phyloP scores from a whole-genome alignment of 2,888 invertebrate genomes.

The Epirrhoe tristata region DNA sequence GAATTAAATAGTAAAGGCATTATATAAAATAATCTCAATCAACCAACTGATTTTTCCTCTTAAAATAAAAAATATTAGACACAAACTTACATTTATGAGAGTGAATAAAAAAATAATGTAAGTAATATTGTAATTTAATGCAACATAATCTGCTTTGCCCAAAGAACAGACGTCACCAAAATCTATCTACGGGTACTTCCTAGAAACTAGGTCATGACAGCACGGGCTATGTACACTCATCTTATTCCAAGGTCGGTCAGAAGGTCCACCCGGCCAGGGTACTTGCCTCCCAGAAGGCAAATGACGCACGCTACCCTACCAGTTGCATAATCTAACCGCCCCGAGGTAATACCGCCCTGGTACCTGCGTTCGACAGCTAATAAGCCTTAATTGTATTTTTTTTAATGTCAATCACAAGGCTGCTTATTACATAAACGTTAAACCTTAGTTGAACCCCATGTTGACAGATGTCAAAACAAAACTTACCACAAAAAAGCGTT shows the following conservation, averaged over 20 bases:
- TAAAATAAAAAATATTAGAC: background rate
- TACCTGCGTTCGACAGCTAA: constrained; percentile 62
- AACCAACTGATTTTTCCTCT: background rate
- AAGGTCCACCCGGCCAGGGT: constrained; percentile 40
- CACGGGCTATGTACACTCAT: constrained; percentile 15
- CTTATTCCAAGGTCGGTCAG: constrained; percentile 34
- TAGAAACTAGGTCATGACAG: constrained; percentile 37
- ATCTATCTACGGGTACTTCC: constrained; percentile 13
- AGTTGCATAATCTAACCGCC: constrained; percentile 45
- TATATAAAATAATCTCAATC: background rate
- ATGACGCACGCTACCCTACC: constrained; percentile 55
- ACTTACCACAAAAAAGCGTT: no score
- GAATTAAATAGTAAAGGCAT: background rate
- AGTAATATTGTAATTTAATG: no score
- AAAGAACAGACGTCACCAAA: constrained; percentile 3
- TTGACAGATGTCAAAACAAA: no score
- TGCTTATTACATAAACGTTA: no score
- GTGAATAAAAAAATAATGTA: background rate
- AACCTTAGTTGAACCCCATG: no score
- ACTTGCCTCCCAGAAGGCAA: constrained; percentile 37
- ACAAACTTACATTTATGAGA: background rate
- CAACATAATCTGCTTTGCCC: background rate
- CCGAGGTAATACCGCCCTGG: constrained; percentile 55
- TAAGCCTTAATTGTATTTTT: constrained; percentile 48
- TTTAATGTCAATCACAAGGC: constrained; percentile 40